A percentile compares a stretch with the other conserved stretches of the same genome.
phyloP scores from a whole-genome alignment of 2,113 vertebrate species.

The Mastomys coucha region DNA sequence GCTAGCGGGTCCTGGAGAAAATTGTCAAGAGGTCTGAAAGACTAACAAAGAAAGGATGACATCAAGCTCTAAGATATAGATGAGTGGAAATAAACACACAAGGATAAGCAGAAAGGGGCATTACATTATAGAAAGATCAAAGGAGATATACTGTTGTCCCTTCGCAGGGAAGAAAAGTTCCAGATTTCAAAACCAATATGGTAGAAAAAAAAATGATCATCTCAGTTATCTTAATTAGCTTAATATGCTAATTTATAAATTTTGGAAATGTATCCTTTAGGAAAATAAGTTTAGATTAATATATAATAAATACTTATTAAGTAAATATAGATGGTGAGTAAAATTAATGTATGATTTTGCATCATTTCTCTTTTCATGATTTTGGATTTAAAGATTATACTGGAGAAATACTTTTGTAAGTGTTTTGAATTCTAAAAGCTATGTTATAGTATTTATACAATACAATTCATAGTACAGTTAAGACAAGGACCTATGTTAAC shows the following conservation, averaged over 20 bases:
- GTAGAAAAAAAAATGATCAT: neutral
- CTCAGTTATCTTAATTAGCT: neutral
- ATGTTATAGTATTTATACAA: neutral
- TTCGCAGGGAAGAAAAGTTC: neutral
- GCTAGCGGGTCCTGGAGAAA: neutral
- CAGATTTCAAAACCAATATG: neutral
- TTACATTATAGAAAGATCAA: neutral
- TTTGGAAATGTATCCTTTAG: neutral
- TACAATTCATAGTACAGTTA: neutral
- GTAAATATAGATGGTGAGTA: neutral
- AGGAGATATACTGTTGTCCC: neutral
- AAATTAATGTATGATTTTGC: neutral
- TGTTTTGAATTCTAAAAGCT: neutral
- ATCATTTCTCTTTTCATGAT: neutral
- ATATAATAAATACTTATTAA: neutral
- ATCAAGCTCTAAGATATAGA: neutral
- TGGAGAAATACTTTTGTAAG: neutral
- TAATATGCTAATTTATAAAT: conserved; percentile 12
- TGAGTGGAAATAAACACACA: neutral
- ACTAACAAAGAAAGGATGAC: conserved; percentile 4
- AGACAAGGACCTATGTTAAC: fast-evolving
- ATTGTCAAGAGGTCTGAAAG: conserved; percentile 6
- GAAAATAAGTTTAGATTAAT: neutral
- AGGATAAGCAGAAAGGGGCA: neutral
- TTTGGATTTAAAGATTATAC: neutral